These are phyloP conservation scores for Chrysomela aeneicollis DNA, from an alignment of 2,888 invertebrate species.

Conservation along the genomic window DNA sequence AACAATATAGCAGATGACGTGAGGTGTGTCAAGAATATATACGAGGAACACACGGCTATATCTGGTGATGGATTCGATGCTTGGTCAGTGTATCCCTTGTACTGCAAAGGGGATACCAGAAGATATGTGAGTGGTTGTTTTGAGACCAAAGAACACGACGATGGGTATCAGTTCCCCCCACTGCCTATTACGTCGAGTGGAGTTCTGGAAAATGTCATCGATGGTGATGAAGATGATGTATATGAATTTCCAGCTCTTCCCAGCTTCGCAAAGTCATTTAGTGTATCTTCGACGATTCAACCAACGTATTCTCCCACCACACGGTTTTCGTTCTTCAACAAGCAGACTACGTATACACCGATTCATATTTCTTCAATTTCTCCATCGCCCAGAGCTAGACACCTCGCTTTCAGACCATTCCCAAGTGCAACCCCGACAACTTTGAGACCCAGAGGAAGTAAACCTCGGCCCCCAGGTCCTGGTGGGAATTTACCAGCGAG, in stretches of 20 bases:
- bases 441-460: slow-evolving; percentile 1
- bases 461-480: slow-evolving; percentile 5
- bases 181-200: slow-evolving; percentile 38
- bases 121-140: slow-evolving; percentile 34
- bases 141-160: slow-evolving; percentile 35
- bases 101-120: slow-evolving; percentile 64
- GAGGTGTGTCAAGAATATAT: slow-evolving; percentile 70
- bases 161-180: slow-evolving; percentile 50
- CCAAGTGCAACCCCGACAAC: not conserved
- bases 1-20: slow-evolving; percentile 77
- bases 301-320: not conserved
- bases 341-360: not conserved
- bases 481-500: not conserved
- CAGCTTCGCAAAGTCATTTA: slow-evolving; percentile 5
- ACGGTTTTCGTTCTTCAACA: not conserved
- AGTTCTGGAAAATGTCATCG: not conserved
- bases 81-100: slow-evolving; percentile 74
- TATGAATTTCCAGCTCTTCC: slow-evolving; percentile 12
- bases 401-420: not conserved
- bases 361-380: not conserved
- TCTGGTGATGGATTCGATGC: slow-evolving; percentile 78
- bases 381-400: slow-evolving; percentile 17
- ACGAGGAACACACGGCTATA: slow-evolving; percentile 71
- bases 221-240: slow-evolving; percentile 20
- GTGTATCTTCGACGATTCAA: no score